Percentiles rank a stretch among this genome's conserved stretches.
phyloP scores from a whole-genome alignment of 64 coral and sea anemone species.

The Astreopora myriophthalma region DNA sequence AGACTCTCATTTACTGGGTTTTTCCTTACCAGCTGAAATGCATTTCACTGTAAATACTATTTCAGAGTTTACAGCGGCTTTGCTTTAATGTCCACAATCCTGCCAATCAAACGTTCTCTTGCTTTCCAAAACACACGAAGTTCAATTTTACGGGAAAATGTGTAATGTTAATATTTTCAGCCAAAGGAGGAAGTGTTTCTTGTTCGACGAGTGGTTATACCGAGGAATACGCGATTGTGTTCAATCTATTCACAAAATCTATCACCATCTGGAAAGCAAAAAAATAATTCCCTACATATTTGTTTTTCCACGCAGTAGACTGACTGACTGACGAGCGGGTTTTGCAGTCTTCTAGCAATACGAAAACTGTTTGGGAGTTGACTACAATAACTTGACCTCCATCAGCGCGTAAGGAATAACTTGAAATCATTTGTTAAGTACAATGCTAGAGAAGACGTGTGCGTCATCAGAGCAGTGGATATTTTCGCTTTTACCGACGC shows the following conservation, averaged over 20 bases:
- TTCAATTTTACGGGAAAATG: neutral
- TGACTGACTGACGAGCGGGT: neutral
- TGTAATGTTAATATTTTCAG: neutral
- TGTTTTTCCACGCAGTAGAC: neutral
- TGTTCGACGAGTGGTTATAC: neutral
- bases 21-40: neutral
- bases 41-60: too few species aligned
- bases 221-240: neutral
- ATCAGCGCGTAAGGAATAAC: neutral
- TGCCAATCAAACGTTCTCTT: slow-evolving; percentile 7
- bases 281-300: neutral
- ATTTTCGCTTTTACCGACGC: neutral
- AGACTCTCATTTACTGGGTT: neutral
- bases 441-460: neutral
- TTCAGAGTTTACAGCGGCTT: slow-evolving; percentile 2
- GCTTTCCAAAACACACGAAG: neutral
- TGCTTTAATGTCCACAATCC: neutral
- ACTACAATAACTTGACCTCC: neutral
- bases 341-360: neutral
- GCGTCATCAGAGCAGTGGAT: neutral
- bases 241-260: neutral
- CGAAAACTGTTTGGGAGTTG: neutral
- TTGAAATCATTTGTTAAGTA: neutral
- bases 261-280: neutral
- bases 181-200: neutral